phyloP scores from a whole-genome alignment of 2,797 vertebrate genomes.

The Sebastes minor region DNA sequence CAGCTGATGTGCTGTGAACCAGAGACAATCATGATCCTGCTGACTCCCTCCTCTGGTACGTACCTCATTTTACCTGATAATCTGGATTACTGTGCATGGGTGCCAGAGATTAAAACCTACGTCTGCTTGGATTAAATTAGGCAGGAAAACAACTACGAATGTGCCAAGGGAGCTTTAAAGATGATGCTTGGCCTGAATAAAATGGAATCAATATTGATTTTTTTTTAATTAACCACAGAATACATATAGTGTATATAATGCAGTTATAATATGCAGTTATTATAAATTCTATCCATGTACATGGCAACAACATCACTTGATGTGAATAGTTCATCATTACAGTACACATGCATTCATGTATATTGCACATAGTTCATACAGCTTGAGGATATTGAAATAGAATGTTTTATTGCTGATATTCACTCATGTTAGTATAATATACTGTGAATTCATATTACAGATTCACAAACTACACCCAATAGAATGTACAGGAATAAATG shows the following conservation, averaged over 20 bases:
- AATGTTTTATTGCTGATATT: not conserved
- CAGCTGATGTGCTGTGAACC: constrained; percentile 65
- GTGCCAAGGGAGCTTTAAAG: not conserved
- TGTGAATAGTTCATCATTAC: not conserved
- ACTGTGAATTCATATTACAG: not conserved
- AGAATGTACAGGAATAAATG: not conserved
- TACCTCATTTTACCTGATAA: constrained; percentile 15
- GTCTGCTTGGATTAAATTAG: not conserved
- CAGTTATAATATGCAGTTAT: not conserved
- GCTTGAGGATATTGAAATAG: not conserved
- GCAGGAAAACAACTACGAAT: not conserved
- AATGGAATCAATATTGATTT: not conserved
- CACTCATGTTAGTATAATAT: not conserved
- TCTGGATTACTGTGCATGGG: not conserved
- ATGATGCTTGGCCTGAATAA: not conserved
- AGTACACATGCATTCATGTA: not conserved
- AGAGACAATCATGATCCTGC: constrained; percentile 81
- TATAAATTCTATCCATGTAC: not conserved
- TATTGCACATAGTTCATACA: not conserved
- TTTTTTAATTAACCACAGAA: not conserved
- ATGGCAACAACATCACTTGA: not conserved
- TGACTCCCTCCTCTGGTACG: constrained; percentile 81
- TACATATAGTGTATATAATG: not conserved
- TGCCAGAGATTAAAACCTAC: not conserved
- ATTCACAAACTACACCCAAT: not conserved